These are phyloP conservation scores for Lindbergichthys nudifrons DNA, from an alignment of 2,797 vertebrate genomes.

Conservation along the genomic window DNA sequence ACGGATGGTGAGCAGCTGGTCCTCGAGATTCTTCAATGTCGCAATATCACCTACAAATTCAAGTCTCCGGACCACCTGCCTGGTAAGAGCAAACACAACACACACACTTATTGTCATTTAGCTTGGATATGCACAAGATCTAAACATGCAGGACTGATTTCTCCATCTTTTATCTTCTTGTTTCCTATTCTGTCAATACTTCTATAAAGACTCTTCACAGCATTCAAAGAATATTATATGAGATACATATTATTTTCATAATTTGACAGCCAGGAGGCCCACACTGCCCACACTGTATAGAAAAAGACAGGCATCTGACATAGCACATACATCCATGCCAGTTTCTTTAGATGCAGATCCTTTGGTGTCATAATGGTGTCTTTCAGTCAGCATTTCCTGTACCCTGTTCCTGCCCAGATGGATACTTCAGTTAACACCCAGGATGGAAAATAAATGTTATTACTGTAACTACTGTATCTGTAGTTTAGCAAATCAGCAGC, in stretches of 20 bases:
- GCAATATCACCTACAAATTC: slow-evolving; percentile 99
- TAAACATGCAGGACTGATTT: background rate
- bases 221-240: background rate
- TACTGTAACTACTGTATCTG: background rate
- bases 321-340: slow-evolving; percentile 3
- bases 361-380: slow-evolving; percentile 5
- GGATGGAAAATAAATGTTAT: background rate
- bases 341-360: slow-evolving; percentile 23
- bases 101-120: too few relatives aligned
- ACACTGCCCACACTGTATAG: slow-evolving; percentile 37
- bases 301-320: slow-evolving; percentile 33
- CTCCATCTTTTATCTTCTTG: background rate
- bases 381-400: background rate
- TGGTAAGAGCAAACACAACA: slow-evolving; percentile 80
- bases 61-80: slow-evolving; percentile 98
- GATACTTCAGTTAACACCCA: background rate
- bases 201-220: background rate
- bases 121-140: too few relatives aligned
- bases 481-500: background rate
- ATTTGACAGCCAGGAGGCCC: slow-evolving; percentile 48
- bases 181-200: slow-evolving; percentile 1
- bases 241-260: background rate
- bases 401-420: background rate
- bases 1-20: slow-evolving; percentile 97
- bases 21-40: slow-evolving; percentile 98